Base-by-base conservation (phyloP, 2,888 invertebrate species). In the Phyllotreta striolata region DNA sequence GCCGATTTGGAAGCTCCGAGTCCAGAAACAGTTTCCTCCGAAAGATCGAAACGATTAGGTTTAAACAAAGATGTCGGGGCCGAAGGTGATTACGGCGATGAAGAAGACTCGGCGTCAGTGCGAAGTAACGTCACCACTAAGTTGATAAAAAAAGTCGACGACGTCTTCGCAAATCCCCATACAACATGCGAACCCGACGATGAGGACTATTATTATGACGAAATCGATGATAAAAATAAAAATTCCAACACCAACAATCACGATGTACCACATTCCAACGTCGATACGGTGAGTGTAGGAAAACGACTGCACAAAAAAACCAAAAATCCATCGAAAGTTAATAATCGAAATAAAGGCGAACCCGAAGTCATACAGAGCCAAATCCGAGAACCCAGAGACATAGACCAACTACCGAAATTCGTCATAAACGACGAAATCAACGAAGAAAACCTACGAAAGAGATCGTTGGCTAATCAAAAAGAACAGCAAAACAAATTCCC, bases 71-170 rank as follows among this genome's bases (percentile, higher is more conserved):
- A 67, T 52, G 54, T 66, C 6, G 62, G 67, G 5, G 69, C 69
- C 0, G 74, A 73, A 65, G 73, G 71, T n/a, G 73, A 75, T 24
- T 72, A 74, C 52, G 66, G 70, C 0, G 73, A 74, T 40, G 73
- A 72, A 63, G 73, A 75, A 63, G 75, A 73, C 54, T 66, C 71
- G 0, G 43, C 62, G 8, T 66, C 69, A 4, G 37, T 46, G 0
- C 64, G 64, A 35, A 64, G 64, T 43, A 62, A 55, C 5, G 64
- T 51, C 1, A 41, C 60, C 43, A 59, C 58, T 24, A 63, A 68
- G 44, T 54, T 70, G 13, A 55, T 68, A 8, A 74, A 74, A 55
- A 68, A 71, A 55, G 69, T 69, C 1, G 46, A 68, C 35, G 73
- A 74, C 46, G 59, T 63, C 24, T 71, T 72, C 41, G 72, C 72